Evolutionary conservation across 2,888 invertebrate genomes (phyloP), one percentile per base, ranked within the genome.

Genomic region (Chesias legatella): DNA sequence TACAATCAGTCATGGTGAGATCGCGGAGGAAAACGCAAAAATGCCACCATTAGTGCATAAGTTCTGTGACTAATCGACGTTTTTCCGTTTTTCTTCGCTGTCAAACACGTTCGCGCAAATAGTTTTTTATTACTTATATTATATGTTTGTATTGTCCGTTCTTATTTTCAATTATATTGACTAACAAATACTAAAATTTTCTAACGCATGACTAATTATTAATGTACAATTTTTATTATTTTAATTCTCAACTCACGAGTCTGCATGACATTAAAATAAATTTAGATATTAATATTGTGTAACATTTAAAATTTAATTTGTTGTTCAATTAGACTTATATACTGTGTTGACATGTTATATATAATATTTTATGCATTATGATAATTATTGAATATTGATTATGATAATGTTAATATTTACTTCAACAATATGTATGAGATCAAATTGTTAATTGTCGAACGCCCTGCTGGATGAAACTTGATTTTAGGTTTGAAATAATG

Each of bases 161-260:
- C 37, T 56, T 63, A 58, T 76, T 85, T 83, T 83, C 71, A 81
- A 80, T 79, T 68, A 73, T 68, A 69, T 79, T 85, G 85, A 88
- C 86, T 88, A 88, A 88, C 86, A 79, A 72, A 57, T 68, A 85
- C 84, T 86, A 86, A 88, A 81, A 58, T 57, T 54, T 77, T 84
- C 76, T 83, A 82, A 81, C 73, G 86, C 85, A 88, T 88, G 85
- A 88, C 86, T 61, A 67, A 60, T 65, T 33, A 30, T 36, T 62
- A 34, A 29, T 37, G 26, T 40, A 27, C 20, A 28, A 51, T 55
- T 66, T 71, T 76, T 79, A 80, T 80, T 66, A 58, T 67, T 67
- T 55, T 63, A 66, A 58, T 67, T 67, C 55, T 63, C 71, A 83
- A 86, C 84, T 82, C 78, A 82, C 79, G 81, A 80, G 82, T 82